Conservation (phyloP, 2,797 vertebrate genomes). For the Chromis chromis region DNA sequence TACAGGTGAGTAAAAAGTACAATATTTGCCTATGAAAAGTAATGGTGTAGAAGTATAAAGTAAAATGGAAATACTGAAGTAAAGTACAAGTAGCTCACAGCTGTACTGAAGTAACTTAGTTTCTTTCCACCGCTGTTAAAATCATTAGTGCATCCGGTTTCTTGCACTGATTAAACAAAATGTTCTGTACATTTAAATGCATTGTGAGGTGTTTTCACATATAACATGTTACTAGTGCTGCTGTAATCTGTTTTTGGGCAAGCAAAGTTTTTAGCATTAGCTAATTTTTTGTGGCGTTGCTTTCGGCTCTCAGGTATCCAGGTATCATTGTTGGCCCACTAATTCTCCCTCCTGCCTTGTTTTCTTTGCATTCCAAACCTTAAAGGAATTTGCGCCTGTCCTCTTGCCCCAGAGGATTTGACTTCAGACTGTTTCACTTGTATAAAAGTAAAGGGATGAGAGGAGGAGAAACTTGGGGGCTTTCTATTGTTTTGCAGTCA, state of each 20-base stretch:
- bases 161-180: not conserved
- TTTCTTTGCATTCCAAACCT: slow-evolving; percentile 36
- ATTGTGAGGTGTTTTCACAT: not conserved
- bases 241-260: not conserved
- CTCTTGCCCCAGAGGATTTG: slow-evolving; percentile 39
- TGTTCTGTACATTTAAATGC: not conserved
- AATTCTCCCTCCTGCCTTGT: slow-evolving; percentile 15
- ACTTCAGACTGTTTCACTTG: slow-evolving; percentile 62
- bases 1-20: too few species aligned
- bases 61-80: too few species aligned
- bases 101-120: too few species aligned
- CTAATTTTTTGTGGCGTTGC: not conserved
- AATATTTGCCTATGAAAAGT: too few species aligned
- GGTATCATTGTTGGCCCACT: not conserved
- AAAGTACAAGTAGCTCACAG: too few species aligned
- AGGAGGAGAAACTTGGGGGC: slow-evolving; percentile 70
- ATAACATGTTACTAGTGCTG: too few species aligned
- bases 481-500: slow-evolving; percentile 83
- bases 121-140: too few species aligned
- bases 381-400: slow-evolving; percentile 36
- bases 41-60: too few species aligned
- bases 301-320: not conserved
- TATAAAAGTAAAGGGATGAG: slow-evolving; percentile 64
- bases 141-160: not conserved
- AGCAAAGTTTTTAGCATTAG: not conserved